A percentile compares a stretch with the other conserved stretches of the same genome.
Conservation (phyloP, 92 coral and sea anemone species). For the Bergia sp. region DNA sequence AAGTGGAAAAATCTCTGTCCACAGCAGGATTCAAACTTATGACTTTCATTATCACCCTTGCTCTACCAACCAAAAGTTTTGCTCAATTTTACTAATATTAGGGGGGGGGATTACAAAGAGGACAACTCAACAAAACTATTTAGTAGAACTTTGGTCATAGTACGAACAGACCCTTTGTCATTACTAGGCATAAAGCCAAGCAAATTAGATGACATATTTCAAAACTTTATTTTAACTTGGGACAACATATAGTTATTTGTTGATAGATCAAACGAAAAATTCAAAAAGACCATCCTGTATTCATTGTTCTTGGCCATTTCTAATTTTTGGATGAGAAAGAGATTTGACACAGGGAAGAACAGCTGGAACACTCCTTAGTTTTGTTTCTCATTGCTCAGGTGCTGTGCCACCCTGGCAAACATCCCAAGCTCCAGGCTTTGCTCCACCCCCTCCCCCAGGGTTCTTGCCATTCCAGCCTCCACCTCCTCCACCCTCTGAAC, state of each 20-base stretch:
- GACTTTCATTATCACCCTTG: too few relatives aligned
- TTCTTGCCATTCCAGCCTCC: constrained; percentile 83
- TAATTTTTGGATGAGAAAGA: neutral
- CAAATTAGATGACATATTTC: too few relatives aligned
- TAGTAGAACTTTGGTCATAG: too few relatives aligned
- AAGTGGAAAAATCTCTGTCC: too few relatives aligned
- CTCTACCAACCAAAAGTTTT: too few relatives aligned
- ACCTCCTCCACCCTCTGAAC: constrained; percentile 86
- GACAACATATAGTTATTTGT: neutral
- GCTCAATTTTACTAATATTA: too few relatives aligned
- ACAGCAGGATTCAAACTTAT: too few relatives aligned
- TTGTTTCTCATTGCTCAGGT: constrained; percentile 29
- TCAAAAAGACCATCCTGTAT: neutral
- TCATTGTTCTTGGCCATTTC: neutral
- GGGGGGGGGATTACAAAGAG: too few relatives aligned
- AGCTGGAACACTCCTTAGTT: neutral
- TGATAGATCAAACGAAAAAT: neutral
- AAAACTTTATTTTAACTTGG: neutral
- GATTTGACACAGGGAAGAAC: neutral
- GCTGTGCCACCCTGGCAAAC: constrained; percentile 87
- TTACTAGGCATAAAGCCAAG: too few relatives aligned
- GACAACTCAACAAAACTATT: too few relatives aligned
- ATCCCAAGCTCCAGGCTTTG: constrained; percentile 74
- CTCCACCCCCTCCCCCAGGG: constrained; percentile 83
- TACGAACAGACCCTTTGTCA: too few relatives aligned